Evolutionary conservation across 2,888 invertebrate genomes (phyloP).

Genomic region (Drosophila buzzatii): DNA sequence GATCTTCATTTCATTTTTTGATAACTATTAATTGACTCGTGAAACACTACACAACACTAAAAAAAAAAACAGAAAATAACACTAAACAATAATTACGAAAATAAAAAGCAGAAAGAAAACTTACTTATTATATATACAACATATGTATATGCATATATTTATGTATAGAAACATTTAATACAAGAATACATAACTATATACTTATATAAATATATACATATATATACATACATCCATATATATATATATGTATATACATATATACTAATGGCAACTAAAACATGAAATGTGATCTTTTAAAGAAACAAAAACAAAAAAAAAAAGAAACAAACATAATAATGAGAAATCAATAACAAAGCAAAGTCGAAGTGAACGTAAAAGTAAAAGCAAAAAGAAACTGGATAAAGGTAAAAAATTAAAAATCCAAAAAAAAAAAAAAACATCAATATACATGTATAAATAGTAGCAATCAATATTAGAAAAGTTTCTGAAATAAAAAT

Average conservation of each 20-base stretch:
- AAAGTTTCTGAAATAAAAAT: slow-evolving; percentile 43
- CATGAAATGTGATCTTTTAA: slow-evolving; percentile 85
- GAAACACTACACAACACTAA: slow-evolving; percentile 40
- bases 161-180: slow-evolving; percentile 72
- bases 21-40: slow-evolving; percentile 39
- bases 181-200: slow-evolving; percentile 65
- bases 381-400: slow-evolving; percentile 52
- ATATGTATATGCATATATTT: slow-evolving; percentile 67
- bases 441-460: slow-evolving; percentile 30
- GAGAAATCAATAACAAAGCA: slow-evolving; percentile 49
- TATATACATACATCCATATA: slow-evolving; percentile 63
- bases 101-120: slow-evolving; percentile 1
- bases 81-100: slow-evolving; percentile 60
- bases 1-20: slow-evolving; percentile 59
- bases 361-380: slow-evolving; percentile 18
- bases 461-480: slow-evolving; percentile 57
- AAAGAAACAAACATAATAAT: slow-evolving; percentile 49
- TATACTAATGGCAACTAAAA: slow-evolving; percentile 80
- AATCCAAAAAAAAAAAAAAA: slow-evolving; percentile 14
- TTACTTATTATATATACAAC: slow-evolving; percentile 67
- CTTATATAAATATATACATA: slow-evolving; percentile 65
- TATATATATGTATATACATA: slow-evolving; percentile 68
- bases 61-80: slow-evolving; percentile 41
- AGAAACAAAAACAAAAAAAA: slow-evolving; percentile 62
- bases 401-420: slow-evolving; percentile 51